Percentiles rank a stretch among this genome's conserved stretches.
phyloP scores from a whole-genome alignment of 2,888 invertebrate species.

The Caenorhabditis angaria region DNA sequence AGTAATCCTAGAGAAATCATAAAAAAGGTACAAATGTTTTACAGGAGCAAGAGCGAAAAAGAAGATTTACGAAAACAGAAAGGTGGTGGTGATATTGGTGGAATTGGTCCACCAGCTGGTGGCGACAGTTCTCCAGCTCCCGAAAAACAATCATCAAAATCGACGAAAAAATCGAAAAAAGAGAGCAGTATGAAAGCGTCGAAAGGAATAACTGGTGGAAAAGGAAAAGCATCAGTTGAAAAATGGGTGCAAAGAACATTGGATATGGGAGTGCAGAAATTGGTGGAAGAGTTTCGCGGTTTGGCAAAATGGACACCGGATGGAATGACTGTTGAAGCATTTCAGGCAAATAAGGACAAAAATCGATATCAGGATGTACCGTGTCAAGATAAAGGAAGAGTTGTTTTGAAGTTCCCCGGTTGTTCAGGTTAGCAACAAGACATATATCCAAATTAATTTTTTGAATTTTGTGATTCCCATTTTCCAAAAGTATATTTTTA shows the following conservation, averaged over 20 bases:
- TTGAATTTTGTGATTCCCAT: too few relatives aligned
- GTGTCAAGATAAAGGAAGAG: constrained; percentile 50
- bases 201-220: not conserved
- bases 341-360: constrained; percentile 49
- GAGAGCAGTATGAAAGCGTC: constrained; percentile 11
- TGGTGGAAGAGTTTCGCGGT: constrained; percentile 53
- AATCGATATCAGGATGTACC: constrained; percentile 54
- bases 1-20: too few relatives aligned
- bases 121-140: not conserved
- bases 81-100: not conserved
- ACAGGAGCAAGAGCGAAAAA: constrained; percentile 9
- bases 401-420: constrained; percentile 48
- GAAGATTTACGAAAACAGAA: constrained; percentile 3
- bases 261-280: constrained; percentile 45
- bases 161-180: not conserved
- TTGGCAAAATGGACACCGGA: constrained; percentile 58
- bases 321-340: constrained; percentile 51
- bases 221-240: constrained; percentile 17
- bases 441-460: too few relatives aligned
- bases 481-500: too few relatives aligned
- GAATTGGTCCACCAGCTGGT: too few relatives aligned
- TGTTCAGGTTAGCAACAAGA: too few relatives aligned
- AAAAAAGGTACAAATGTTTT: not conserved
- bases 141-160: too few relatives aligned
- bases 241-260: constrained; percentile 54